A percentile compares a stretch with the other conserved stretches of the same genome.
Conservation (phyloP, 2,797 vertebrate genomes). For the Darevskia mixta region DNA sequence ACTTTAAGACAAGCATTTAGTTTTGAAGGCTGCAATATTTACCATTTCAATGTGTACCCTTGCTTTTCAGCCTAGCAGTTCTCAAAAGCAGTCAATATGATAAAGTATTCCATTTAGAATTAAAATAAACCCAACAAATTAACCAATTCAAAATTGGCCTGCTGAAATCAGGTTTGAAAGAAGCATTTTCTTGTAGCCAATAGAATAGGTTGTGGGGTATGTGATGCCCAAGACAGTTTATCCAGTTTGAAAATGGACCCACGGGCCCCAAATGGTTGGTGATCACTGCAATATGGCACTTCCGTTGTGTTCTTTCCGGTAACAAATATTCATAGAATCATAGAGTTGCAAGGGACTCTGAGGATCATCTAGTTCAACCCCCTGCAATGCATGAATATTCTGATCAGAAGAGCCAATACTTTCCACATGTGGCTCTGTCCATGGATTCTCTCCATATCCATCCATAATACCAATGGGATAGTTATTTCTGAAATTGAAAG, state of each 20-base stretch:
- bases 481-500: not conserved
- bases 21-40: not conserved
- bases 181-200: too few relatives aligned
- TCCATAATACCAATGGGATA: not conserved
- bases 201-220: too few relatives aligned
- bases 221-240: too few relatives aligned
- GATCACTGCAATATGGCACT: too few relatives aligned
- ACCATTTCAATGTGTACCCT: not conserved
- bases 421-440: not conserved
- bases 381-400: slow-evolving; percentile 21
- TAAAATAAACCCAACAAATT: too few relatives aligned
- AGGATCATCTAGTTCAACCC: too few relatives aligned
- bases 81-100: not conserved
- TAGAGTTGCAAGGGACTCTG: too few relatives aligned
- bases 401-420: slow-evolving; percentile 25
- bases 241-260: too few relatives aligned
- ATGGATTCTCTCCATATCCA: not conserved
- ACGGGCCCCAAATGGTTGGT: too few relatives aligned
- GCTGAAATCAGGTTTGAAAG: too few relatives aligned
- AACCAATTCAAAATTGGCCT: too few relatives aligned
- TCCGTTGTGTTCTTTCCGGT: not conserved
- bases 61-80: not conserved
- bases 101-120: too few relatives aligned
- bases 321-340: not conserved
- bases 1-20: not conserved